Percentiles rank a stretch among this genome's conserved stretches.
Conservation (phyloP, 2,113 vertebrate genomes). For the Chrysochloris asiatica region DNA sequence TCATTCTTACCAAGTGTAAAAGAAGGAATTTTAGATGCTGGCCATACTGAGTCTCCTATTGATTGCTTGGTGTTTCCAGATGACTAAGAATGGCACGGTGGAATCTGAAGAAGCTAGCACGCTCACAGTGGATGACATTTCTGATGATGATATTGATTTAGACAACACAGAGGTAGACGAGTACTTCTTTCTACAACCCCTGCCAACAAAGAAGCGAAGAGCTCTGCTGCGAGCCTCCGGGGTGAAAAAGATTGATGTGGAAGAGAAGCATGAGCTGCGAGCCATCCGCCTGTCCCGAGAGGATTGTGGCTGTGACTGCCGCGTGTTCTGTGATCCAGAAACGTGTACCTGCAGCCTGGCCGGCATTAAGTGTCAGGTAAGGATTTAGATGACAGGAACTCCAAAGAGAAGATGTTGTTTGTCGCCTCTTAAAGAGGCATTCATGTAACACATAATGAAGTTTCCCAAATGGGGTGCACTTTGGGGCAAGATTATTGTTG, state of each 20-base stretch:
- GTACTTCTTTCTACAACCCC: conserved; percentile 98
- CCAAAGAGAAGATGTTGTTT: neutral
- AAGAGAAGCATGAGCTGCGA: conserved; percentile 97
- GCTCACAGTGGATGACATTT: conserved; percentile 97
- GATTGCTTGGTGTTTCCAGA: conserved; percentile 83
- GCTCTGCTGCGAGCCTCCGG: conserved; percentile 94
- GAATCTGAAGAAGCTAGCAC: conserved; percentile 96
- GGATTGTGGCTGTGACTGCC: conserved; percentile 98
- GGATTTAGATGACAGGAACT: neutral
- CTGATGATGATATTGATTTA: conserved; percentile 97
- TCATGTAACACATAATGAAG: neutral
- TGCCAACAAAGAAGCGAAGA: conserved; percentile 96
- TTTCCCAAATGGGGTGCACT: neutral
- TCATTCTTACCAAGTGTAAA: neutral
- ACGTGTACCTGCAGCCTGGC: conserved; percentile 97
- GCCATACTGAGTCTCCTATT: neutral
- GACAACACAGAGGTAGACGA: conserved; percentile 99
- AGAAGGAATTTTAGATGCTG: neutral
- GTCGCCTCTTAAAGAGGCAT: neutral
- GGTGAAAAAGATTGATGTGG: conserved; percentile 98
- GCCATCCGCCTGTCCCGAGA: conserved; percentile 96
- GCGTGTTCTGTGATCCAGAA: conserved; percentile 97
- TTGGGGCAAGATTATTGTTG: neutral
- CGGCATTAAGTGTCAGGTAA: conserved; percentile 99
- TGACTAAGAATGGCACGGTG: conserved; percentile 97